These are phyloP conservation scores for Percopsis transmontana DNA, from an alignment of 2,113 vertebrate genomes.

Conservation along the genomic window DNA sequence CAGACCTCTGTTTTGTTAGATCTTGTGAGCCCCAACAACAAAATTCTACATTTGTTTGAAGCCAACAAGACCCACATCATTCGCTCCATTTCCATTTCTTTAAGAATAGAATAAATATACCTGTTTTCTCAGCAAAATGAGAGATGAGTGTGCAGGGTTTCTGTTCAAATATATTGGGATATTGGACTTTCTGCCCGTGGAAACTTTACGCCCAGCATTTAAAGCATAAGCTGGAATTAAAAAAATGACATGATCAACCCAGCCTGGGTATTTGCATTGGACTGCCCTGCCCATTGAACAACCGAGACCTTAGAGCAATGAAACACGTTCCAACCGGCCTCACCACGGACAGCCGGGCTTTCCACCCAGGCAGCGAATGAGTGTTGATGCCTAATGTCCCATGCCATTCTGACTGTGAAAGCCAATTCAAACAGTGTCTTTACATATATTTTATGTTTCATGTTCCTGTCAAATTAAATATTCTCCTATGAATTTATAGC, in stretches of 20 bases:
- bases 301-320: constrained; percentile 44
- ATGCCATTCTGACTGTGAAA: constrained; percentile 34
- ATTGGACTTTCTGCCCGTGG: constrained; percentile 19
- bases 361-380: constrained; percentile 50
- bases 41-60: constrained; percentile 32
- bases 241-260: constrained; percentile 36
- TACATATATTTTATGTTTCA: neutral
- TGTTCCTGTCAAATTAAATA: constrained; percentile 9
- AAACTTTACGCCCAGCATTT: constrained; percentile 36
- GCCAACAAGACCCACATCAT: constrained; percentile 15
- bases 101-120: constrained; percentile 40
- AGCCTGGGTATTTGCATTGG: constrained; percentile 58
- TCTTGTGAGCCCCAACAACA: constrained; percentile 49
- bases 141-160: constrained; percentile 46
- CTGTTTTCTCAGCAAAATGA: constrained; percentile 48
- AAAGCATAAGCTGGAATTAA: constrained; percentile 29
- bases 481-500: constrained; percentile 19
- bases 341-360: constrained; percentile 34
- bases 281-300: constrained; percentile 14
- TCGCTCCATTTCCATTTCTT: constrained; percentile 17
- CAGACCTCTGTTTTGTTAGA: constrained; percentile 3
- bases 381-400: constrained; percentile 60
- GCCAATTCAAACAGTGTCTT: constrained; percentile 55
- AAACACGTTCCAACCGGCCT: constrained; percentile 41
- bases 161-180: constrained; percentile 49